A percentile compares a stretch with the other conserved stretches of the same genome.
phyloP scores from a whole-genome alignment of 2,888 invertebrate genomes.

The Patella pellucida region DNA sequence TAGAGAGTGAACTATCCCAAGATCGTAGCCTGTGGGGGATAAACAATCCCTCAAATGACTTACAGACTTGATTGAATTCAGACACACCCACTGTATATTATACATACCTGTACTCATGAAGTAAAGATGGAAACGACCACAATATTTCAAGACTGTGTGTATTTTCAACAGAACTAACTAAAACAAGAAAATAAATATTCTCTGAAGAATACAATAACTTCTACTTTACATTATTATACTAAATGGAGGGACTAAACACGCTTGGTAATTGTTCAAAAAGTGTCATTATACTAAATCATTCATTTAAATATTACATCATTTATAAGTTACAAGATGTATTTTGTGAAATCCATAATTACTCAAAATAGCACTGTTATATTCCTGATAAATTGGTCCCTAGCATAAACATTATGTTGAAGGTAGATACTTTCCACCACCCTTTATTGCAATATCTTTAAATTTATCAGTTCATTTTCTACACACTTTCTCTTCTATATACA shows the following conservation, averaged over 20 bases:
- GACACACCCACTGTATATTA: constrained; percentile 3
- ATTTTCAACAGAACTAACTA: constrained; percentile 66
- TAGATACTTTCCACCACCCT: too few species aligned
- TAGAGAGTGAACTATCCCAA: too few species aligned
- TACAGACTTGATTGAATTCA: background rate
- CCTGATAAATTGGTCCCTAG: too few species aligned
- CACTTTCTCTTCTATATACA: background rate
- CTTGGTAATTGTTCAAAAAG: background rate
- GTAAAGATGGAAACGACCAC: constrained; percentile 78
- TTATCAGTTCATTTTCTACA: background rate
- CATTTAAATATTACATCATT: constrained; percentile 15
- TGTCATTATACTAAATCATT: background rate
- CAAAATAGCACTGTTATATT: too few species aligned
- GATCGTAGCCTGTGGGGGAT: too few species aligned
- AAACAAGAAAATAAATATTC: constrained; percentile 20
- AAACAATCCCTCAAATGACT: too few species aligned
- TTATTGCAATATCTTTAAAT: too few species aligned
- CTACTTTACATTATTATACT: too few species aligned
- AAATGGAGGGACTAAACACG: too few species aligned
- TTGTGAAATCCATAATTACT: too few species aligned
- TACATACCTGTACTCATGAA: constrained; percentile 76
- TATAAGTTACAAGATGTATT: background rate
- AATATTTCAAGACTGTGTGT: constrained; percentile 75
- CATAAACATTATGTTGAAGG: too few species aligned
- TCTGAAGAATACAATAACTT: background rate